Percentiles rank a stretch among this genome's conserved stretches.
Conservation (phyloP, 2,888 invertebrate genomes). For the Lamellibrachia columna region DNA sequence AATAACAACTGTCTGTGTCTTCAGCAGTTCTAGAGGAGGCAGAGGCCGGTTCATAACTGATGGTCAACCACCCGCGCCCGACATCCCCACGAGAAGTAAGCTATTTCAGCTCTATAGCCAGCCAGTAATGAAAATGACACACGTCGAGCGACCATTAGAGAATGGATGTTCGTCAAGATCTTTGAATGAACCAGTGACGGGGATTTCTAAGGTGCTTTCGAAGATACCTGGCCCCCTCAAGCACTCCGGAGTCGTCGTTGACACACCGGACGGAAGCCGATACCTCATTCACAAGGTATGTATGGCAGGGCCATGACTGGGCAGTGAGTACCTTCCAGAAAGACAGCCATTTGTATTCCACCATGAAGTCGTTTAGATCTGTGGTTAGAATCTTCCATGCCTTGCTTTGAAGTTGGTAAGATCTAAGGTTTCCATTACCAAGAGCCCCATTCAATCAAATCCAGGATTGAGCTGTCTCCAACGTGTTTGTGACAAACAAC, state of each 20-base stretch:
- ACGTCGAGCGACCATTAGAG: not conserved
- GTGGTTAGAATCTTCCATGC: too few species aligned
- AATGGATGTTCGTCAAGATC: too few species aligned
- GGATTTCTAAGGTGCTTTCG: too few species aligned
- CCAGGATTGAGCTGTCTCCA: too few species aligned
- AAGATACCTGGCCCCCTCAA: not conserved
- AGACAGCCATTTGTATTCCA: not conserved
- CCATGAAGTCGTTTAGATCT: not conserved
- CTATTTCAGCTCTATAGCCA: not conserved
- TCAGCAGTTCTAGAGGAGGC: not conserved
- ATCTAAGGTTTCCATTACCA: too few species aligned
- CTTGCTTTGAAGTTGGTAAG: too few species aligned
- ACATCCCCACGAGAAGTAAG: not conserved
- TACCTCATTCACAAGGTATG: slow-evolving; percentile 17
- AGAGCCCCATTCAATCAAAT: too few species aligned
- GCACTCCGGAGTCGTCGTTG: slow-evolving; percentile 14
- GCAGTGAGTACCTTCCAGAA: too few species aligned
- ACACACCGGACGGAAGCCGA: not conserved
- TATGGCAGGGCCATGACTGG: not conserved
- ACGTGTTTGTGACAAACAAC: too few species aligned
- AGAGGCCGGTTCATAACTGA: not conserved
- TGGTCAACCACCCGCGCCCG: not conserved
- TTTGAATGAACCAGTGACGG: too few species aligned
- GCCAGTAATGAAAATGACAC: not conserved
- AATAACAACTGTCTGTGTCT: not conserved